Evolutionary conservation across 2,113 vertebrate genomes (phyloP), one percentile per base, ranked within the genome.

Genomic region (Upupa epops): DNA sequence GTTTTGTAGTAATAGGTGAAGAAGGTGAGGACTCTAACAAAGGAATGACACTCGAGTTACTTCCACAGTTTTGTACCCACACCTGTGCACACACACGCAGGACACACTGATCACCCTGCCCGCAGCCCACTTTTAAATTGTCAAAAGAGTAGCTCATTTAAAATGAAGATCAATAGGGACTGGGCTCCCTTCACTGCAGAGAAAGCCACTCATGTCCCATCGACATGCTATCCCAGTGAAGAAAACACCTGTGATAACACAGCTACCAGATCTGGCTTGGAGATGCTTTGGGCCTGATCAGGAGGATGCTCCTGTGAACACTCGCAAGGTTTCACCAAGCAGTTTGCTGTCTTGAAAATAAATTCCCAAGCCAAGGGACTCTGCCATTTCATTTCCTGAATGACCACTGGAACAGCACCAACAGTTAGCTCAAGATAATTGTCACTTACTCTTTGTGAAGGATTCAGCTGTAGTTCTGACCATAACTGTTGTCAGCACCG

Each of bases 361-460:
- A 84, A 56, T 36, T 60, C n/a, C 36, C 51, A 79, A 82, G 40
- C 17, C 51, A 88, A 54, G 54, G 42, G 13, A 17, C 8, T 31
- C 26, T 48, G 26, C 25, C 76, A 65, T 63, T 29, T 60, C 11
- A 60, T 63, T 75, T 92, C 51, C 46, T 29, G 22, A 58, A 54
- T 1, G 11, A 46, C 42, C 34, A 17, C 52, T 45, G 42, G 36
- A 63, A 75, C 29, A 69, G 19, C 36, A 61, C n/a, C 52, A 56
- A 58, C 26, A 32, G 66, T 56, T 34, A 64, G n/a, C n/a, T 51
- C 1, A 2, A 49, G 75, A 40, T 51, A 79, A 76, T 48, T 70
- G 61, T 73, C 51, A 89, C 95, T 94, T 89, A 96, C 94, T 29
- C 5, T 1, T 87, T 85, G 71, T 42, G 59, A 2, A 7, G 31